A percentile compares a stretch with the other conserved stretches of the same genome.
Conservation (phyloP, 2,888 invertebrate genomes). For the Erebia palarica region DNA sequence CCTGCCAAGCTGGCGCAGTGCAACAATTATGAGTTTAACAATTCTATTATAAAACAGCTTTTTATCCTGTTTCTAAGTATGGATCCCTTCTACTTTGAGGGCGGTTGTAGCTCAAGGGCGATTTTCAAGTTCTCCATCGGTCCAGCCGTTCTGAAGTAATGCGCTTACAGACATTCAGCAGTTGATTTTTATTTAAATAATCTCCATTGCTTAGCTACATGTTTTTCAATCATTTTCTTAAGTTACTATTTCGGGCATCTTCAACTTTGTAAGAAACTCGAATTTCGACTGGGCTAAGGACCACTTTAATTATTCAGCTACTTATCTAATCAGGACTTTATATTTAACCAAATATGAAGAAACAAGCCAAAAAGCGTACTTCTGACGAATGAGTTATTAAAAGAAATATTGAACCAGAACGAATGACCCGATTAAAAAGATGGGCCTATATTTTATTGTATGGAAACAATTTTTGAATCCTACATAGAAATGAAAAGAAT, state of each 20-base stretch:
- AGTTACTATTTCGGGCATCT: no score
- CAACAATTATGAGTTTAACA: constrained; percentile 56
- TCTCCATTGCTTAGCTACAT: no score
- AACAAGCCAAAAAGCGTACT: not conserved
- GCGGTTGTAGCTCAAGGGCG: not conserved
- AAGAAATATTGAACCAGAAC: constrained; percentile 4
- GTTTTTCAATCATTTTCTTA: no score
- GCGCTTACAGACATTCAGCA: no score
- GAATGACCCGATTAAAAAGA: constrained; percentile 11
- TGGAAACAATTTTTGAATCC: constrained; percentile 42
- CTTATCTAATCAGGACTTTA: no score
- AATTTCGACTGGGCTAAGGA: no score
- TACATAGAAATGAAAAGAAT: constrained; percentile 49
- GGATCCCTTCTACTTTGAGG: not conserved
- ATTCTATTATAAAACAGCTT: constrained; percentile 42
- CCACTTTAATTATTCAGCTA: no score
- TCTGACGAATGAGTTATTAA: not conserved
- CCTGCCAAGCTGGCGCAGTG: constrained; percentile 51
- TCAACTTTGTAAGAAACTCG: no score
- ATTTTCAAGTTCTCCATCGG: no score
- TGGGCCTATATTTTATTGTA: constrained; percentile 18
- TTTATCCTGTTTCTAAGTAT: constrained; percentile 32
- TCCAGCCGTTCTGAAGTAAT: no score
- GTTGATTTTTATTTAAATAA: no score
- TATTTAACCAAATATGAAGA: no score